Evolutionary conservation across 2,797 vertebrate species (phyloP).

Genomic region (Poeciliopsis presidionis): DNA sequence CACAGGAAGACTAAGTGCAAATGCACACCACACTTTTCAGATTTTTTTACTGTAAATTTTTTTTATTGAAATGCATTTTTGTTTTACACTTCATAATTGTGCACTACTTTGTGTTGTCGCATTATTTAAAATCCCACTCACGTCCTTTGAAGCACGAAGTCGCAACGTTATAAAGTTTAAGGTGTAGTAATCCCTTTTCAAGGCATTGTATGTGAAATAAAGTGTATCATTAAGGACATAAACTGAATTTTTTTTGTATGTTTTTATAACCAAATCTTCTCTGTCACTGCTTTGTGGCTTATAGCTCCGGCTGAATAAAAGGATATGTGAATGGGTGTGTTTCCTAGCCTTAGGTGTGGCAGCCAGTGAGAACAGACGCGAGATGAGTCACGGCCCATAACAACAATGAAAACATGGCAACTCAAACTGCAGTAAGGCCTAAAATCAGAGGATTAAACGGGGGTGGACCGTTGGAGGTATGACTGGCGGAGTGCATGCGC

Average conservation of each 20-base stretch:
- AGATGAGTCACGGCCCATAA: slow-evolving; percentile 79
- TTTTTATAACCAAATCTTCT: slow-evolving; percentile 29
- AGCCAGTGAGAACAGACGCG: slow-evolving; percentile 73
- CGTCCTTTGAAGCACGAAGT: background rate
- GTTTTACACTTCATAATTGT: background rate
- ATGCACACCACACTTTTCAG: background rate
- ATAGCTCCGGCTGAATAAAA: slow-evolving; percentile 66
- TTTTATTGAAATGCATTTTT: background rate
- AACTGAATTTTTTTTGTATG: slow-evolving; percentile 18
- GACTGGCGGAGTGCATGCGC: slow-evolving; percentile 19
- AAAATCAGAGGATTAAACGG: slow-evolving; percentile 75
- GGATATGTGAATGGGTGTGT: slow-evolving; percentile 83
- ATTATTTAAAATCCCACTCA: background rate
- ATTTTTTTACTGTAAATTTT: background rate
- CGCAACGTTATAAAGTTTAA: background rate
- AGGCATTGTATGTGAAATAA: background rate
- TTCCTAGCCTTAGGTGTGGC: slow-evolving; percentile 84
- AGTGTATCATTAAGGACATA: background rate
- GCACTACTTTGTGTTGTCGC: background rate
- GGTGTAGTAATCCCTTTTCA: background rate
- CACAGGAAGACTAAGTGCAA: background rate
- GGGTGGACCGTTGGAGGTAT: slow-evolving; percentile 47
- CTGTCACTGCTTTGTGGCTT: slow-evolving; percentile 37
- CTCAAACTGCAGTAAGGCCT: slow-evolving; percentile 62
- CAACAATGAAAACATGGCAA: slow-evolving; percentile 76